Base-by-base conservation (phyloP, 2,888 invertebrate species). In the Rutpela maculata region DNA sequence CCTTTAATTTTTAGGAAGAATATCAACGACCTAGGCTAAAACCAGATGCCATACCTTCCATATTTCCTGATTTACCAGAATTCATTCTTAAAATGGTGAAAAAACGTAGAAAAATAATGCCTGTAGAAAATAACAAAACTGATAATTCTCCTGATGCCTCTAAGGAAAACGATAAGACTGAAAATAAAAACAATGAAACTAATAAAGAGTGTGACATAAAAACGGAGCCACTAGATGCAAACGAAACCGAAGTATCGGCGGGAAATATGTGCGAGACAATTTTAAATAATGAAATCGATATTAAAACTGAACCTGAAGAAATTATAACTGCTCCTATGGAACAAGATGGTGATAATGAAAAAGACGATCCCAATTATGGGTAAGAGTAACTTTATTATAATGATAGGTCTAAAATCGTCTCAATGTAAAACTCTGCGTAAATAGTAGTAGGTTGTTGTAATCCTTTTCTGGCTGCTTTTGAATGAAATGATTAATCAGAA, bases 11-110 rank as follows among this genome's bases (percentile, higher is more conserved):
- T 66, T 73, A 83, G 83, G 81, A 82, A 76, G 75, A 75, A 65
- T 83, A 82, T 60, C 80, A 81, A 76, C 74, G 80, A 55, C 82
- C 81, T 19, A 80, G 77, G 63, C 66, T 83, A 19, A 80, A 79
- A 75, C 80, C 79, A 60, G 83, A 83, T 75, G 82, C 83, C 35
- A 78, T 83, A 59, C 83, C 83, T 43, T 82, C 83, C 15, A 72
- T 83, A 65, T 83, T 83, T 71, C 83, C 83, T 17, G 81, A 82
- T n/a, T 59, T 77, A 55, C 83, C 83, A 17, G 81, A 82, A 59
- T 80, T 71, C 65, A 81, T 83, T 31, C 59, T 76, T 17, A 79
- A 79, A 75, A 83, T 80, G 76, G 79, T 78, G 31, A 83, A 80
- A 38, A 83, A 83, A 80, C 75, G 83, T 17, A 74, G 82, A 63